A percentile compares a stretch with the other conserved stretches of the same genome.
Evolutionary conservation across 2,888 invertebrate species (phyloP).

Genomic region (Imbricaverruca yamaguchii): DNA sequence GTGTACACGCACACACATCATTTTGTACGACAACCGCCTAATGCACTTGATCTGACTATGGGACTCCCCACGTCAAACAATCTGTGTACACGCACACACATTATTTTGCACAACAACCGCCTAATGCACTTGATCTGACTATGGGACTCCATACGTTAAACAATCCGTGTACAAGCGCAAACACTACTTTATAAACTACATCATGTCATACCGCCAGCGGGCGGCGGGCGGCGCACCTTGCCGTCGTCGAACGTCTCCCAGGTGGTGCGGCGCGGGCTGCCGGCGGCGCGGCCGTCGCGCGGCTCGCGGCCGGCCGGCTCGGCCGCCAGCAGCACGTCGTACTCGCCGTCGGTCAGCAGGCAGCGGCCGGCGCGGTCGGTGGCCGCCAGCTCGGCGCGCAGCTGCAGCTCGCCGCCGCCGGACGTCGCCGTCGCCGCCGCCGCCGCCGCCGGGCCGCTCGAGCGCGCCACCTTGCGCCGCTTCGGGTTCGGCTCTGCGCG

Average conservation of each 20-base stretch:
- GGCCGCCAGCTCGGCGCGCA: conserved; percentile 62
- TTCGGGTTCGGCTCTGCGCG: conserved; percentile 30
- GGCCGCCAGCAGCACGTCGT: conserved; percentile 66
- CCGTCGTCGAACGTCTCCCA: conserved; percentile 59
- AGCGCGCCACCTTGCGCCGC: conserved; percentile 30
- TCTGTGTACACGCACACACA: too few species aligned
- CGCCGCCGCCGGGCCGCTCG: conserved; percentile 21
- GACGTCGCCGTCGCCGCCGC: conserved; percentile 30
- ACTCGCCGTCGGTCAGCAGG: conserved; percentile 77
- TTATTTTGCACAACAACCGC: too few species aligned
- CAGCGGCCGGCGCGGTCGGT: conserved; percentile 85
- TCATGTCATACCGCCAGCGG: too few species aligned
- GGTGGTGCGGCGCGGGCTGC: conserved; percentile 58
- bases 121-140: too few species aligned
- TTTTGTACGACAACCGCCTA: too few species aligned
- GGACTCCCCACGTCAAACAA: too few species aligned
- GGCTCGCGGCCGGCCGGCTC: conserved; percentile 11
- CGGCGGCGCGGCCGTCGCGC: conserved; percentile 26
- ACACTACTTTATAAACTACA: too few species aligned
- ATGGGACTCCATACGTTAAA: too few species aligned
- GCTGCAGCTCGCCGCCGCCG: conserved; percentile 26
- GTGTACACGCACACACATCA: too few species aligned
- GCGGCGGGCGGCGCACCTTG: conserved; percentile 38
- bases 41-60: too few species aligned
- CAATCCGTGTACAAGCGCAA: too few species aligned